These are phyloP conservation scores for Galago senegalensis DNA, from an alignment of 2,797 vertebrate species.

Conservation along the genomic window DNA sequence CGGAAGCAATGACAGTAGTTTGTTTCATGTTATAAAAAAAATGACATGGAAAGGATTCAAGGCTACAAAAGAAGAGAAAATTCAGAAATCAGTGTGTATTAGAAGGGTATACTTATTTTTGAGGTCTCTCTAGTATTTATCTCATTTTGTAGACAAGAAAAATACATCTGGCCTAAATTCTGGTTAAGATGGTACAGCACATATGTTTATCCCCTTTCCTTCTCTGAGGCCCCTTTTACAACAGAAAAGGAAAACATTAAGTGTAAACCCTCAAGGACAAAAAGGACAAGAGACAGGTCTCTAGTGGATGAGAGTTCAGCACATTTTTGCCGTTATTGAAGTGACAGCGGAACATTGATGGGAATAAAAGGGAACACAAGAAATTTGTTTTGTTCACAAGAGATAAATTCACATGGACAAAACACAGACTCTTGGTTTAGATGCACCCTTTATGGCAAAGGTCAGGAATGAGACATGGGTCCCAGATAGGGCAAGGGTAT, in stretches of 20 bases:
- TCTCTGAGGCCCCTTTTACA: neutral
- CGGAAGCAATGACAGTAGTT: neutral
- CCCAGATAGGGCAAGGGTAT: neutral
- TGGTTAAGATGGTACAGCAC: neutral
- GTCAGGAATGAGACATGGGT: neutral
- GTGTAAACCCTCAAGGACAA: neutral
- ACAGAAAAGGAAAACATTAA: neutral
- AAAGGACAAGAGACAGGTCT: neutral
- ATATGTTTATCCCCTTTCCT: neutral
- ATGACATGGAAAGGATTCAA: neutral
- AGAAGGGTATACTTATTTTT: neutral
- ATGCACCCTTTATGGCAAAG: neutral
- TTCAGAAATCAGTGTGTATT: constrained; percentile 14
- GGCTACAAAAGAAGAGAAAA: neutral
- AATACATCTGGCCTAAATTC: neutral
- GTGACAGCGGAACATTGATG: neutral
- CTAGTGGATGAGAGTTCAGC: neutral
- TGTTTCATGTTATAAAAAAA: constrained; percentile 18
- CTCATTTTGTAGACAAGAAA: neutral
- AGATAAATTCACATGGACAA: neutral
- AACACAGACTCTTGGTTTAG: neutral
- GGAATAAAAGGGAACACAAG: neutral
- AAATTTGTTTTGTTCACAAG: neutral
- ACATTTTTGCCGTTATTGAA: neutral
- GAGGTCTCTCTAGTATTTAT: neutral